These are phyloP conservation scores for Calidris pugnax DNA, from an alignment of 2,113 vertebrate genomes.

Conservation along the genomic window DNA sequence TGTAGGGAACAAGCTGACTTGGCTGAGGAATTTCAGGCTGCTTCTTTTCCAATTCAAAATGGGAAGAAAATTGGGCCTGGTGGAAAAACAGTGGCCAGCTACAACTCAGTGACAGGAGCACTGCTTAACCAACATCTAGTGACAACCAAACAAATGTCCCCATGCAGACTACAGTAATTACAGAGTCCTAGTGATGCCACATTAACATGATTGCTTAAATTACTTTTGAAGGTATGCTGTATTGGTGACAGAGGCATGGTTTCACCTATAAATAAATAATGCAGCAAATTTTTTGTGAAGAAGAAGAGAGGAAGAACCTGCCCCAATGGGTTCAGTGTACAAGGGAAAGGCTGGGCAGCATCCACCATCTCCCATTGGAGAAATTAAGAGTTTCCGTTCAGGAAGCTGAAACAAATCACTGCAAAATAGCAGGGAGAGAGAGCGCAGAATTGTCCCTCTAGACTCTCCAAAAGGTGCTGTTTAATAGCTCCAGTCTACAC, in stretches of 20 bases:
- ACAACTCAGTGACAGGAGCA: background rate
- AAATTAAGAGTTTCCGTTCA: slow-evolving; percentile 26
- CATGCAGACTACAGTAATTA: background rate
- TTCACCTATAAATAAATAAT: background rate
- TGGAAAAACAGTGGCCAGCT: slow-evolving; percentile 8
- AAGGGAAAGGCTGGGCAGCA: background rate
- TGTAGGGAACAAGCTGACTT: slow-evolving; percentile 8
- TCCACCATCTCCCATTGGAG: background rate
- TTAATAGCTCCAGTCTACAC: slow-evolving; percentile 34
- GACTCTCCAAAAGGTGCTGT: background rate
- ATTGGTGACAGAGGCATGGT: background rate
- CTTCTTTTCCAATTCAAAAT: slow-evolving; percentile 27
- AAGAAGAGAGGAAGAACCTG: background rate
- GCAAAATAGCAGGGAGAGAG: background rate
- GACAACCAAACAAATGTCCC: background rate
- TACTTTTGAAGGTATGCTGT: background rate
- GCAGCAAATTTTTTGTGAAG: background rate
- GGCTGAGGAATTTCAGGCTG: slow-evolving; percentile 34
- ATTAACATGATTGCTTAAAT: background rate
- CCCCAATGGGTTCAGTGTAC: background rate
- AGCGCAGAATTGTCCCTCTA: background rate
- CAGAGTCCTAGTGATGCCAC: background rate
- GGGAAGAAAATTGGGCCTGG: slow-evolving; percentile 11
- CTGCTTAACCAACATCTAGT: background rate
- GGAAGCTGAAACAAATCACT: slow-evolving; percentile 27